Evolutionary conservation across 2,113 vertebrate genomes (phyloP).

Genomic region (Sclerurus mexicanus): DNA sequence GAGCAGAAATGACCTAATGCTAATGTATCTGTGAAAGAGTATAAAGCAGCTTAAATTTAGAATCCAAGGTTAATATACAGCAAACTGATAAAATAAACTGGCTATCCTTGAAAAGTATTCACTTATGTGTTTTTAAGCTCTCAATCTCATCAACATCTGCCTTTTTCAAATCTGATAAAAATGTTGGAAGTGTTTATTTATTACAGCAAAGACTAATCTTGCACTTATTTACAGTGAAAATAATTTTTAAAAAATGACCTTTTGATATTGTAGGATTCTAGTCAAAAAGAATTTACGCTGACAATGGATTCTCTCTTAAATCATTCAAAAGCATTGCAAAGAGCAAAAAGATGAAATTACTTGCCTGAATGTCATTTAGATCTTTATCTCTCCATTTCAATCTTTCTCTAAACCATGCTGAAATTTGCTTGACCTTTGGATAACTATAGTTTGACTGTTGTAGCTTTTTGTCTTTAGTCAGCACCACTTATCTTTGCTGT

Average conservation of each 20-base stretch:
- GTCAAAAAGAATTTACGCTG: neutral
- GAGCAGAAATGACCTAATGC: neutral
- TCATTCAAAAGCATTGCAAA: neutral
- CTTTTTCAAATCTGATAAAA: neutral
- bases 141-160: neutral
- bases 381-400: neutral
- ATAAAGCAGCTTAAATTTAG: neutral
- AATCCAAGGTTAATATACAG: neutral
- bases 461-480: neutral
- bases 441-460: neutral
- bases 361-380: neutral
- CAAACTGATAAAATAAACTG: neutral
- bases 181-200: neutral
- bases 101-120: neutral
- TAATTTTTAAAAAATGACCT: slow-evolving; percentile 11
- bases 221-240: neutral
- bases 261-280: neutral
- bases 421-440: neutral
- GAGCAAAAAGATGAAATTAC: neutral
- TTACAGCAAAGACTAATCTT: neutral
- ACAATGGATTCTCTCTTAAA: neutral
- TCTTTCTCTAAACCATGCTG: neutral
- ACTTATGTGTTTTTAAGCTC: neutral
- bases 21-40: neutral
- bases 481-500: neutral